phyloP scores from a whole-genome alignment of 1,140 invertebrate genomes.

The Nasonia longicornis region DNA sequence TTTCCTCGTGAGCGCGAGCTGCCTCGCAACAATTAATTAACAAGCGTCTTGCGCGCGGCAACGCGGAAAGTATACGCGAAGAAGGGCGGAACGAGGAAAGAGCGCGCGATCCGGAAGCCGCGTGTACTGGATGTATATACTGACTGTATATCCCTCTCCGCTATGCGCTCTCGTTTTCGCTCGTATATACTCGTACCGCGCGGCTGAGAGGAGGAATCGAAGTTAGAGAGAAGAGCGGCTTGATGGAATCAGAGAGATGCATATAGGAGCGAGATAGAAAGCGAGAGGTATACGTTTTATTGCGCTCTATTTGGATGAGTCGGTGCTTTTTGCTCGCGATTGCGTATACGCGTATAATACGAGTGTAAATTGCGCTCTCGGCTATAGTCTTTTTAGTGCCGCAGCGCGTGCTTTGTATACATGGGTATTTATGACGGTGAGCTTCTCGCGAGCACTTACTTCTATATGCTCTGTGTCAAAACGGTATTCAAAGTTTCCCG shows the following conservation, averaged over 20 bases:
- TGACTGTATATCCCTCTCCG: background rate
- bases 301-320: background rate
- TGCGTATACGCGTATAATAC: background rate
- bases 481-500: background rate
- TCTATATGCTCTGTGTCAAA: background rate
- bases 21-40: conserved; percentile 2
- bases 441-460: background rate
- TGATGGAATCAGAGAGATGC: background rate
- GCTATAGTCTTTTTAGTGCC: background rate
- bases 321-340: background rate
- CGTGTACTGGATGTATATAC: too few species aligned
- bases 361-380: background rate
- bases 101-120: background rate
- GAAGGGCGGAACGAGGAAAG: background rate
- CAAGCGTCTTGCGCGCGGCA: conserved; percentile 5
- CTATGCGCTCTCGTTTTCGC: background rate
- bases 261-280: background rate
- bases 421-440: too few species aligned
- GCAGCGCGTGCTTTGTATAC: too few species aligned
- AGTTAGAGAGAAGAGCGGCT: background rate
- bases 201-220: background rate
- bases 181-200: background rate
- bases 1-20: background rate
- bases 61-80: conserved; percentile 1
- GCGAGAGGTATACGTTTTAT: background rate